A percentile compares a stretch with the other conserved stretches of the same genome.
Evolutionary conservation across 2,888 invertebrate species (phyloP).

Genomic region (Ochropleura plecta): DNA sequence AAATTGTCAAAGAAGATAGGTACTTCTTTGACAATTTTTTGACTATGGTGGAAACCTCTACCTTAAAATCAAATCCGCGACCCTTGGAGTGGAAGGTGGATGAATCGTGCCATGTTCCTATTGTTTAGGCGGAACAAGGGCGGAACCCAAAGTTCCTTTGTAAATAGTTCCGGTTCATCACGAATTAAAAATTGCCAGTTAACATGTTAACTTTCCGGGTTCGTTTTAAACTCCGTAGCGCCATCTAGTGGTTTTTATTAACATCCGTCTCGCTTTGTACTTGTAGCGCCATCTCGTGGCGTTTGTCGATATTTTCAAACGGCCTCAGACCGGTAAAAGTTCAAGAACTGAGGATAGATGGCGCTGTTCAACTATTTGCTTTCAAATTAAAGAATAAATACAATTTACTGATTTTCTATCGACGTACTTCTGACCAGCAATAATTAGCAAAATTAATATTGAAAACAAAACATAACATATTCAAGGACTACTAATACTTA

Average conservation of each 20-base stretch:
- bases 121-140: too few species aligned
- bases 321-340: neutral
- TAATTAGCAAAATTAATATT: neutral
- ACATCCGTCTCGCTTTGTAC: neutral
- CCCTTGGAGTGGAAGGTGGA: neutral
- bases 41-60: too few species aligned
- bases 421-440: neutral
- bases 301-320: neutral
- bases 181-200: neutral
- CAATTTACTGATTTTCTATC: neutral
- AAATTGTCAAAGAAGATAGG: too few species aligned
- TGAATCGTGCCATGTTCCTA: neutral
- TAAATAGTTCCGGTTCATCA: neutral
- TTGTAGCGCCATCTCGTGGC: constrained; percentile 51
- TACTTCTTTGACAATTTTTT: neutral
- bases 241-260: constrained; percentile 35
- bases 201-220: too few species aligned
- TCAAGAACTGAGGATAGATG: constrained; percentile 39
- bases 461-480: neutral
- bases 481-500: neutral
- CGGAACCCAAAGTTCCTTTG: neutral
- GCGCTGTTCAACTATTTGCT: constrained; percentile 27
- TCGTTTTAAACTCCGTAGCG: constrained; percentile 18
- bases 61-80: neutral
- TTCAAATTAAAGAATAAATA: neutral